Percentiles rank a stretch among this genome's conserved stretches.
Conservation (phyloP, 2,888 invertebrate genomes). For the Brenthis daphne region DNA sequence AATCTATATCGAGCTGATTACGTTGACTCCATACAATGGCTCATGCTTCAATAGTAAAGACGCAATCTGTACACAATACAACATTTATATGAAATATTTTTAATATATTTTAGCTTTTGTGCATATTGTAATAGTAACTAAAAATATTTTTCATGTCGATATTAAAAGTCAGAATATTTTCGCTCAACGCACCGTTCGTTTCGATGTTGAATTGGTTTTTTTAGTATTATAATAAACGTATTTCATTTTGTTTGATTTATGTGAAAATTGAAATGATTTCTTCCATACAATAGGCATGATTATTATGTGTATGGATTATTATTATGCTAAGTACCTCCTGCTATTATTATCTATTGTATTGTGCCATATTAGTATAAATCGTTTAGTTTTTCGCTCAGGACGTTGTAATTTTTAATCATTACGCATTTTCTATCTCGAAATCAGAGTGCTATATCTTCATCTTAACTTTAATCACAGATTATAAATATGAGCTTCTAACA, state of each 20-base stretch:
- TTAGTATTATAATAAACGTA: neutral
- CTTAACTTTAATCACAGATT: too few relatives aligned
- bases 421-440: too few relatives aligned
- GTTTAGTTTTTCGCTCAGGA: too few relatives aligned
- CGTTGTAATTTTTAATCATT: too few relatives aligned
- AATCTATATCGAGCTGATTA: conserved; percentile 35
- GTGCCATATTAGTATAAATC: too few relatives aligned
- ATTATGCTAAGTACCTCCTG: too few relatives aligned
- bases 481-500: too few relatives aligned
- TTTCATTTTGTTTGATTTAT: conserved; percentile 1
- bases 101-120: conserved; percentile 7
- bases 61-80: conserved; percentile 35
- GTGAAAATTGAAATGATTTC: neutral
- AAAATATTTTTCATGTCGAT: neutral
- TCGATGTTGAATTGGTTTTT: conserved; percentile 1
- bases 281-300: neutral
- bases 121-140: neutral
- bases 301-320: too few relatives aligned
- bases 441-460: too few relatives aligned
- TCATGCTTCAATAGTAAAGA: conserved; percentile 36
- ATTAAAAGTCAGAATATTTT: conserved; percentile 7
- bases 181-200: conserved; percentile 10
- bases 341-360: too few relatives aligned
- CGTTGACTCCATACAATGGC: conserved; percentile 35
- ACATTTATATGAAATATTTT: conserved; percentile 12